phyloP scores from a whole-genome alignment of 1,140 invertebrate genomes.

The Drosophila murphyi region DNA sequence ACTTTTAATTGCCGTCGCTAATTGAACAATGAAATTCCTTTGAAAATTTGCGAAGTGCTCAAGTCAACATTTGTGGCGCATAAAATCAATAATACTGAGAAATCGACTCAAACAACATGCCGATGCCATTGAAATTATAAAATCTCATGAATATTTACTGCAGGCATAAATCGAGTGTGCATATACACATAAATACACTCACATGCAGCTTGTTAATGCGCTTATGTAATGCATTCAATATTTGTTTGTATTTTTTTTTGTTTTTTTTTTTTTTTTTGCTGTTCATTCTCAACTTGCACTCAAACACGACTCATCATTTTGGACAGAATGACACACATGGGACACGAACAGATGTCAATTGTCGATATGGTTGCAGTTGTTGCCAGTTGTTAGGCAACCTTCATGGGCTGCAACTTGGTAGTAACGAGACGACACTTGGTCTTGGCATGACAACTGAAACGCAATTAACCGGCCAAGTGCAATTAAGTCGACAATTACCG shows the following conservation, averaged over 20 bases:
- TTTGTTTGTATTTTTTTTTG: not conserved
- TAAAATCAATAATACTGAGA: conserved; percentile 59
- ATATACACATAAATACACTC: conserved; percentile 14
- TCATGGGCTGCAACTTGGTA: conserved; percentile 54
- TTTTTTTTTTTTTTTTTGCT: conserved; percentile 14
- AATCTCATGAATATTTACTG: conserved; percentile 28
- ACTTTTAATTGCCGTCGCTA: conserved; percentile 22
- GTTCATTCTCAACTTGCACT: conserved; percentile 45
- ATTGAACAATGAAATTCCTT: conserved; percentile 76
- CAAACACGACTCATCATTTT: conserved; percentile 67
- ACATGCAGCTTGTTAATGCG: conserved; percentile 30
- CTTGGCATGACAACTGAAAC: conserved; percentile 80
- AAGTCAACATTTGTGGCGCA: conserved; percentile 39
- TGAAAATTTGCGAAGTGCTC: conserved; percentile 60
- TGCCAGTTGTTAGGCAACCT: conserved; percentile 53
- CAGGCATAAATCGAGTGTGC: conserved; percentile 54
- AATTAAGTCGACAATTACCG: conserved; percentile 75
- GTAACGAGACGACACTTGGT: conserved; percentile 38
- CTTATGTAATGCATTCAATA: conserved; percentile 49
- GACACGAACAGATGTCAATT: conserved; percentile 55
- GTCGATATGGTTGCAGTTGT: conserved; percentile 27
- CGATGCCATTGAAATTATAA: conserved; percentile 44
- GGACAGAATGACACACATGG: conserved; percentile 53
- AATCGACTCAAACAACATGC: conserved; percentile 29
- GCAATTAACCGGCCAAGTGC: conserved; percentile 78